Conservation (phyloP, 2,888 invertebrate species). For the Polylopha cassiicola region DNA sequence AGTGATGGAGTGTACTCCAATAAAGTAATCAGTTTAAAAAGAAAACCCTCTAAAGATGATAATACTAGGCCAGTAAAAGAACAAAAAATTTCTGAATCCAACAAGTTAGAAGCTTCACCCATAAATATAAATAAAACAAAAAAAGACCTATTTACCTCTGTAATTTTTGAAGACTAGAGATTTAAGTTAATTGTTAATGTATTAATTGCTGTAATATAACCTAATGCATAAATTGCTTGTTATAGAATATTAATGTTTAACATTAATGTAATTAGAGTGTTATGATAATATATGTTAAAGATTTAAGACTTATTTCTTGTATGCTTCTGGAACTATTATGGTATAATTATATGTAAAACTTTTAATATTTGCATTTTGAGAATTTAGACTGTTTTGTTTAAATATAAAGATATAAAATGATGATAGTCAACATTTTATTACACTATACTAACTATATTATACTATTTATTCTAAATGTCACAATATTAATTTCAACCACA, state of each 20-base stretch:
- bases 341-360: too few relatives aligned
- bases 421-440: too few relatives aligned
- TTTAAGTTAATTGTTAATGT: conserved; percentile 7
- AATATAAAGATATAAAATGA: neutral
- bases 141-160: conserved; percentile 40
- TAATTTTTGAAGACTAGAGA: conserved; percentile 56
- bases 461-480: too few relatives aligned
- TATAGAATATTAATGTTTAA: neutral
- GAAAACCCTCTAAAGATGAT: conserved; percentile 61
- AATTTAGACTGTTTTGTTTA: neutral
- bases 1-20: conserved; percentile 48
- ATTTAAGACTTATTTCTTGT: too few relatives aligned
- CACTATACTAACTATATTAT: too few relatives aligned
- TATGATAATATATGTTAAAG: neutral
- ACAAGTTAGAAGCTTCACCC: conserved; percentile 27
- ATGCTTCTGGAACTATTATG: too few relatives aligned
- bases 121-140: conserved; percentile 39
- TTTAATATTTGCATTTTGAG: too few relatives aligned
- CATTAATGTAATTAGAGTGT: neutral
- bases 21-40: conserved; percentile 59
- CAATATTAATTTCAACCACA: too few relatives aligned
- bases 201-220: neutral
- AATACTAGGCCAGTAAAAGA: conserved; percentile 49
- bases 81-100: conserved; percentile 39
- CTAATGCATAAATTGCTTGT: neutral